Conservation (phyloP, 2,113 vertebrate species). For the Clupea harengus region DNA sequence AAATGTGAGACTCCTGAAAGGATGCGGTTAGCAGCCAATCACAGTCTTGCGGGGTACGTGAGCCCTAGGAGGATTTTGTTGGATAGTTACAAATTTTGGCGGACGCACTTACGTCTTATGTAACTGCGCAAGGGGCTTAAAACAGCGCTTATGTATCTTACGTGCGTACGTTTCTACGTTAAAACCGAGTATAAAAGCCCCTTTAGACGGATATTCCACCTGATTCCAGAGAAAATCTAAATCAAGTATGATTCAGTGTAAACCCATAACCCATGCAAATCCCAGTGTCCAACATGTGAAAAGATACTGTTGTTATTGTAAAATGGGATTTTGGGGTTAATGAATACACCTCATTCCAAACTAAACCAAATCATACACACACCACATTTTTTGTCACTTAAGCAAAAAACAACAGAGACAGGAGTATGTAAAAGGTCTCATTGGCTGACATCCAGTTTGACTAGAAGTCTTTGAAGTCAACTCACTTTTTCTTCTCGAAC, state of each 20-base stretch:
- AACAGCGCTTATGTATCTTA: no score
- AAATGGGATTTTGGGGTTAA: background rate
- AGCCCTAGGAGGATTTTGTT: no score
- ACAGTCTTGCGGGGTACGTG: no score
- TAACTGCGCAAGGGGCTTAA: no score
- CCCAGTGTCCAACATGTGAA: background rate
- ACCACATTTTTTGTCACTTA: background rate
- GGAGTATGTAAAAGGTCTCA: background rate
- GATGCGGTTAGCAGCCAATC: no score
- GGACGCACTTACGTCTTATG: no score
- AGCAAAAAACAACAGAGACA: background rate
- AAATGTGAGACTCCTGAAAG: no score
- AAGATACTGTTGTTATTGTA: background rate
- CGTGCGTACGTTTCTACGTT: no score
- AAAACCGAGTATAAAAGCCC: no score
- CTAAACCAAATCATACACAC: background rate
- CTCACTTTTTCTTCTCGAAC: slow-evolving; percentile 90
- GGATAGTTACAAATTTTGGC: no score
- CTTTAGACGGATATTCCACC: background rate
- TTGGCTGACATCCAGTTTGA: background rate
- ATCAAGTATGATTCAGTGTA: background rate
- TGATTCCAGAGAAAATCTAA: background rate
- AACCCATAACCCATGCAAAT: background rate
- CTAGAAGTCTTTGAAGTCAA: slow-evolving; percentile 38
- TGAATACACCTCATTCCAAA: background rate